Evolutionary conservation across 2,113 vertebrate genomes (phyloP), one percentile per base, ranked within the genome.

Genomic region (Pleuronectes platessa): DNA sequence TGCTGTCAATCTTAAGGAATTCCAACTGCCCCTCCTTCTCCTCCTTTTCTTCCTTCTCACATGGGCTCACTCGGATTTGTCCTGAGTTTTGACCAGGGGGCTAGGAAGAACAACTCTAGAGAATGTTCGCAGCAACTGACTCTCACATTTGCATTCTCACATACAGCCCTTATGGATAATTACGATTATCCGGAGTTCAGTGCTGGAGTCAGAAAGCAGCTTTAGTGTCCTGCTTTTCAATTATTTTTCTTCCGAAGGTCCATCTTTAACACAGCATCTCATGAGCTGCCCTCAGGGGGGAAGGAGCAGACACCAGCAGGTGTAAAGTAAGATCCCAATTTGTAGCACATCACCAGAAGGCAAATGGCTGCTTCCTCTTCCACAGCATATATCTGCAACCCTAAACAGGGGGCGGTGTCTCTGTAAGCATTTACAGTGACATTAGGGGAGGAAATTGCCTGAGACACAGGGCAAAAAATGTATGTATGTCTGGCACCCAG

Each of bases 361-460:
- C 84, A 83, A 84, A 89, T 75, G 76, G 70, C 71, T 86, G 83
- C 74, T 85, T 85, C 81, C 79, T 64, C 76, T 72, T 68, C 65
- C 56, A 10, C 45, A 70, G 53, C 61, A 55, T 83, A 86, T 78
- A 85, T 84, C 75, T 89, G 84, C 80, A 92, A 83, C 71, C 70
- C 79, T 76, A 90, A 91, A 89, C 74, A 84, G 37, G 77, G 73
- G 85, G 89, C 27, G 74, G 81, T 54, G 82, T 86, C 86, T 88
- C 87, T 86, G 79, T 76, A 79, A 86, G 83, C 86, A 87, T 90
- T 93, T 89, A 91, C 86, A 74, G 84, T 84, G 87, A 93, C 85
- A 88, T 68, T 81, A 82, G 68, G 76, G 69, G 74, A 89, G 92
- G 92, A 93, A 93, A 92, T 92, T 92, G 88, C 75, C 73, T 83